These are phyloP conservation scores for Porites cylindrica DNA, from an alignment of 92 coral and sea anemone species.

Conservation along the genomic window DNA sequence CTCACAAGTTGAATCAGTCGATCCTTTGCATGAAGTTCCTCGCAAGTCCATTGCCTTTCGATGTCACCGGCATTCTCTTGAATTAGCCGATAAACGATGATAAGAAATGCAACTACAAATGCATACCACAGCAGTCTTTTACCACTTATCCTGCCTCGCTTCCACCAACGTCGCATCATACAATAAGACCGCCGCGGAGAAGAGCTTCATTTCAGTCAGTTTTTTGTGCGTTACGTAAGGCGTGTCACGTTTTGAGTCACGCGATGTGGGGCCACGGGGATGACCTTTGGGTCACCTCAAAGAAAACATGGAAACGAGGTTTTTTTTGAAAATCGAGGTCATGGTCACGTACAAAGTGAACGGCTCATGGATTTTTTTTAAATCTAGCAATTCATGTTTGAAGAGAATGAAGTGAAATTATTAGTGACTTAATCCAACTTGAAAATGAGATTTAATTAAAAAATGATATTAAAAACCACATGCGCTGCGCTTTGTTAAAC, in stretches of 20 bases:
- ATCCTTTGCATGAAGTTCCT: conserved; percentile 38
- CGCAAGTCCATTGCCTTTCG: conserved; percentile 40
- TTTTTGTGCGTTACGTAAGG: not conserved
- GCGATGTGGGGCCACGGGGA: not conserved
- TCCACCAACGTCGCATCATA: conserved; percentile 24
- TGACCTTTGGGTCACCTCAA: not conserved
- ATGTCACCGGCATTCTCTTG: not conserved
- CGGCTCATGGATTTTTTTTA: not conserved
- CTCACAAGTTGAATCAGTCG: conserved; percentile 34
- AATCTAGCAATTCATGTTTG: not conserved
- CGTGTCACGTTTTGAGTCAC: not conserved
- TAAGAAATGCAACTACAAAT: conserved; percentile 3
- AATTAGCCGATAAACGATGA: not conserved
- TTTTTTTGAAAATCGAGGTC: not conserved
- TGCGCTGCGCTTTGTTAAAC: conserved; percentile 7
- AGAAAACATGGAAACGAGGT: not conserved
- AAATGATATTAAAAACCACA: not conserved
- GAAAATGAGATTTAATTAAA: not conserved
- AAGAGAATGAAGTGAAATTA: not conserved
- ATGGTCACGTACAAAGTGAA: conserved; percentile 23
- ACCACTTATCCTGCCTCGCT: not conserved
- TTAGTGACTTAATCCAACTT: not conserved
- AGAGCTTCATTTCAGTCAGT: not conserved
- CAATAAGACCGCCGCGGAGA: not conserved
- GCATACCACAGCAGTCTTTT: conserved; percentile 16